Percentiles rank a stretch among this genome's conserved stretches.
phyloP scores from a whole-genome alignment of 2,888 invertebrate genomes.

The Scaeva pyrastri region DNA sequence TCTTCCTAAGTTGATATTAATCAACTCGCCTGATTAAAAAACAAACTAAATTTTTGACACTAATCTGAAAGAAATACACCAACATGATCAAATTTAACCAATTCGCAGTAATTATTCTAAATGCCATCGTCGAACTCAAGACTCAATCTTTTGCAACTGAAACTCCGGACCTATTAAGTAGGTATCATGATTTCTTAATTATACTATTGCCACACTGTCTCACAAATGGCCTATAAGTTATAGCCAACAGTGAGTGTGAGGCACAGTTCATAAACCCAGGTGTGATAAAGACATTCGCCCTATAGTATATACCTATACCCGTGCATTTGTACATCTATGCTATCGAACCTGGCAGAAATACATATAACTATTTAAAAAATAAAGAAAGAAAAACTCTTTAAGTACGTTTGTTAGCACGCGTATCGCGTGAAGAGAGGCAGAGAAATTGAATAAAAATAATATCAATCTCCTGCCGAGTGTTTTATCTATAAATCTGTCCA shows the following conservation, averaged over 20 bases:
- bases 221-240: neutral
- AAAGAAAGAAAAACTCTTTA: neutral
- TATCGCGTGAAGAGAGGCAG: conserved; percentile 39
- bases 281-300: conserved; percentile 26
- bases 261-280: neutral
- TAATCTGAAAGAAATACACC: too few relatives aligned
- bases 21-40: too few relatives aligned
- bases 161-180: neutral
- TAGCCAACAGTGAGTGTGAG: neutral
- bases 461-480: conserved; percentile 71
- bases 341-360: conserved; percentile 6
- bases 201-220: conserved; percentile 28
- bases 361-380: neutral
- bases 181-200: conserved; percentile 13
- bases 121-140: too few relatives aligned
- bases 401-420: neutral
- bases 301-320: neutral
- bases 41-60: too few relatives aligned
- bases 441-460: conserved; percentile 43
- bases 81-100: too few relatives aligned
- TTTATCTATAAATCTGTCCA: conserved; percentile 75
- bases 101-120: too few relatives aligned
- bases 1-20: too few relatives aligned
- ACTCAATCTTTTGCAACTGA: neutral
- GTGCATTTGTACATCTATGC: too few relatives aligned